phyloP scores from a whole-genome alignment of 2,113 vertebrate species.

The Otocyon megalotis region DNA sequence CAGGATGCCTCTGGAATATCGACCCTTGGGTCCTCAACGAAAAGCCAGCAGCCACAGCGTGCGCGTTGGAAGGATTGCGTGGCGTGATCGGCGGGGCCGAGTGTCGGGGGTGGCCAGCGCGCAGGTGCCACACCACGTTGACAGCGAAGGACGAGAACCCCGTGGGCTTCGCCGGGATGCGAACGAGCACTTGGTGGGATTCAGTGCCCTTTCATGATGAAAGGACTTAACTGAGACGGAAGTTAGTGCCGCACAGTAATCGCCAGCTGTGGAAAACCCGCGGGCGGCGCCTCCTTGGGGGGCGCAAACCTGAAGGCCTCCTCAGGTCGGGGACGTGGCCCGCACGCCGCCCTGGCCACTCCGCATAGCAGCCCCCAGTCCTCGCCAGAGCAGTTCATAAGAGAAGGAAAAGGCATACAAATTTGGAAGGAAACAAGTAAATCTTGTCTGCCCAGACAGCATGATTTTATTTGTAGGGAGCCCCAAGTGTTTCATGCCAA shows the following conservation, averaged over 20 bases:
- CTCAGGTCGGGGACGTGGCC: background rate
- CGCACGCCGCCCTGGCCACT: background rate
- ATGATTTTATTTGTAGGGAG: background rate
- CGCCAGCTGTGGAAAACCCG: background rate
- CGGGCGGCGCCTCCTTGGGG: background rate
- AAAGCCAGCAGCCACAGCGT: background rate
- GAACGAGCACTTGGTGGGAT: background rate
- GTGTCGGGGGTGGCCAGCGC: background rate
- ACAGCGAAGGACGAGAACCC: background rate
- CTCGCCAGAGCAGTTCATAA: background rate
- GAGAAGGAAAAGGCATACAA: background rate
- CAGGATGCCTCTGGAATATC: background rate
- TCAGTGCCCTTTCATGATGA: background rate
- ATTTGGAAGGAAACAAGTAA: background rate
- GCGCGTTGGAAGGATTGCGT: background rate
- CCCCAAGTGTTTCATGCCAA: background rate
- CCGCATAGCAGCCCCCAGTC: background rate
- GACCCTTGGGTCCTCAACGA: background rate
- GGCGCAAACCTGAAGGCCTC: background rate
- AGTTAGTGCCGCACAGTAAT: background rate
- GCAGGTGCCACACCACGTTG: background rate
- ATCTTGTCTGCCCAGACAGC: background rate
- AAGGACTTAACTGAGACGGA: background rate
- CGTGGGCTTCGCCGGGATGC: background rate
- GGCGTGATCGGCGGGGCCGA: background rate